phyloP scores from a whole-genome alignment of 2,113 vertebrate genomes.

The Hirundichthys speculiger region DNA sequence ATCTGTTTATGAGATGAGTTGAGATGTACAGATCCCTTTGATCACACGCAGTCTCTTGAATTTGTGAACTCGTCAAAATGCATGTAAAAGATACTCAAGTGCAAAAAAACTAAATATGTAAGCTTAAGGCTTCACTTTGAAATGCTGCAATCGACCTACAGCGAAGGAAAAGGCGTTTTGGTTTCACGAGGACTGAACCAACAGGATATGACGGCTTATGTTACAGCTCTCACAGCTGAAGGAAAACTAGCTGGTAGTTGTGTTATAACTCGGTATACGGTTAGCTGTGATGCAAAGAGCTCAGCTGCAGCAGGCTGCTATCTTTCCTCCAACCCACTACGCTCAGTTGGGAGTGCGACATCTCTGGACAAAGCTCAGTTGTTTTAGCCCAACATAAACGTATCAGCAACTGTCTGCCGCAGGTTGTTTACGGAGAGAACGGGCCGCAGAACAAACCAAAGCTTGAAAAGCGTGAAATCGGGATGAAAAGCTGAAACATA shows the following conservation, averaged over 20 bases:
- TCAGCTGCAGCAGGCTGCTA: background rate
- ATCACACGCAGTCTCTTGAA: background rate
- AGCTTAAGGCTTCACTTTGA: too few relatives aligned
- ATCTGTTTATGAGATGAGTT: too few relatives aligned
- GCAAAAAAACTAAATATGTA: too few relatives aligned
- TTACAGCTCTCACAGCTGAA: background rate
- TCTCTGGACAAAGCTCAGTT: slow-evolving; percentile 52
- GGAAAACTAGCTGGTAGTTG: background rate
- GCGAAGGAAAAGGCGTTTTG: too few relatives aligned
- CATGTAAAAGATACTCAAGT: too few relatives aligned
- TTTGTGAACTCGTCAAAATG: too few relatives aligned
- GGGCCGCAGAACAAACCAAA: slow-evolving; percentile 29
- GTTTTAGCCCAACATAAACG: slow-evolving; percentile 31
- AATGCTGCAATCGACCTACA: too few relatives aligned
- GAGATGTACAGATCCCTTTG: background rate
- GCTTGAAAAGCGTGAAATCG: slow-evolving; percentile 49
- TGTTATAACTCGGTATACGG: background rate
- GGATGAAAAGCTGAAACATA: slow-evolving; percentile 2
- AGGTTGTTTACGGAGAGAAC: slow-evolving; percentile 51
- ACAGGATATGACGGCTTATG: background rate
- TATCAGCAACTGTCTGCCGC: slow-evolving; percentile 13
- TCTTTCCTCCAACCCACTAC: background rate
- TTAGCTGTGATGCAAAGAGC: background rate
- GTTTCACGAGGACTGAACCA: background rate
- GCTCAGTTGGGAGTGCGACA: slow-evolving; percentile 15